Conservation (phyloP, 2,888 invertebrate genomes). For the Lycocerus yunnanus region DNA sequence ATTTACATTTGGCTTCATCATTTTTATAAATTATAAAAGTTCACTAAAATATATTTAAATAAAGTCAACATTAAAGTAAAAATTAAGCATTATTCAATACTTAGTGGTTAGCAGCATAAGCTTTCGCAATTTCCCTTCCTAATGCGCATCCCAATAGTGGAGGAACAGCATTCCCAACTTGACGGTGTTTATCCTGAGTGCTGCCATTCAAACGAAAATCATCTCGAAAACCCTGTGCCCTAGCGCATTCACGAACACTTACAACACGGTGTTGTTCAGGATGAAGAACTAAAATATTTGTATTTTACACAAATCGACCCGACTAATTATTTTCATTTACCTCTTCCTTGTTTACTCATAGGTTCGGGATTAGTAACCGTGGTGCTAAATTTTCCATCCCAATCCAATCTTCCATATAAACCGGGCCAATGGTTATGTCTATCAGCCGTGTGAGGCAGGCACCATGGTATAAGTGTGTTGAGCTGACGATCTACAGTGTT, state of each 20-base stretch:
- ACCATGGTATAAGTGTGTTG: conserved; percentile 87
- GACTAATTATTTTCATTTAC: conserved; percentile 35
- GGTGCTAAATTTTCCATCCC: conserved; percentile 85
- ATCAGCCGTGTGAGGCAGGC: conserved; percentile 84
- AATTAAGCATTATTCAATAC: no score
- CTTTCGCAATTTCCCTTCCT: conserved; percentile 73
- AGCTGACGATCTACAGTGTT: conserved; percentile 75
- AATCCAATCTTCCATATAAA: conserved; percentile 78
- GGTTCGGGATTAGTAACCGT: conserved; percentile 87
- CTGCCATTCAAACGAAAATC: conserved; percentile 75
- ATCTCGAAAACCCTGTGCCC: conserved; percentile 86
- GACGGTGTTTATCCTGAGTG: conserved; percentile 77
- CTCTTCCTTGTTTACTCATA: conserved; percentile 86
- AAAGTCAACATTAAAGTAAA: no score
- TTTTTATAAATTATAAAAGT: no score
- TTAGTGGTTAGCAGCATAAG: conserved; percentile 41
- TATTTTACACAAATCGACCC: not conserved
- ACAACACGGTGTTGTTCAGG: conserved; percentile 80
- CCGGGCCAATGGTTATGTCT: conserved; percentile 87
- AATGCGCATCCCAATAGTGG: conserved; percentile 81
- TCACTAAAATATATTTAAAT: no score
- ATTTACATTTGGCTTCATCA: no score
- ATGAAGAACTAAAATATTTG: conserved; percentile 66
- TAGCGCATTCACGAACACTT: conserved; percentile 85
- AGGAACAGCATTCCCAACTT: conserved; percentile 89